Conservation (phyloP, 2,113 vertebrate species). For the Taxidea taxus region DNA sequence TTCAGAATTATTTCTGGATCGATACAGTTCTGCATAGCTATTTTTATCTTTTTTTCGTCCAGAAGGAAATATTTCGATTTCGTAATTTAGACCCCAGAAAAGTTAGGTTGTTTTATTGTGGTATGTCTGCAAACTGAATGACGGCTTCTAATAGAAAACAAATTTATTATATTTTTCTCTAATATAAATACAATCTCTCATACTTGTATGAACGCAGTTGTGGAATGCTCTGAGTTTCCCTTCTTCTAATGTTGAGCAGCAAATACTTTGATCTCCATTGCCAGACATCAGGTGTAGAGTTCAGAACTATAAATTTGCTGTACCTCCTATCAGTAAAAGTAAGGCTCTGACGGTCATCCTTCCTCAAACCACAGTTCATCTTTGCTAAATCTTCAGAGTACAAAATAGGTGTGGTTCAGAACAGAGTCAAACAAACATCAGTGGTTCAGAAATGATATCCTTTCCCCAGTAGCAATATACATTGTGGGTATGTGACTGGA, state of each 20-base stretch:
- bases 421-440: background rate
- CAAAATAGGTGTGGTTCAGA: background rate
- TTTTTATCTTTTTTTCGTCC: background rate
- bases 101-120: background rate
- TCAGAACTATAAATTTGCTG: background rate
- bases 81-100: background rate
- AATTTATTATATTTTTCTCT: background rate
- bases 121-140: constrained; percentile 10
- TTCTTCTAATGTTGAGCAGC: background rate
- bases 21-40: background rate
- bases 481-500: constrained; percentile 61
- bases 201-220: background rate
- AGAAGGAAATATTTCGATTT: constrained; percentile 30
- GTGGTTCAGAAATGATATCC: constrained; percentile 32
- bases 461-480: constrained; percentile 56
- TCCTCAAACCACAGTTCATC: background rate
- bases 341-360: background rate
- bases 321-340: background rate
- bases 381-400: background rate
- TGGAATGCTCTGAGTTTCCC: background rate
- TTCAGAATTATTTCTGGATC: constrained; percentile 33
- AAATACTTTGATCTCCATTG: background rate
- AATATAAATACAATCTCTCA: background rate
- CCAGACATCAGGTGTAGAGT: background rate
- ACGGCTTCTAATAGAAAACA: constrained; percentile 32